These are phyloP conservation scores for Lepidochitona cinerea DNA, from an alignment of 2,888 invertebrate genomes.

Conservation along the genomic window DNA sequence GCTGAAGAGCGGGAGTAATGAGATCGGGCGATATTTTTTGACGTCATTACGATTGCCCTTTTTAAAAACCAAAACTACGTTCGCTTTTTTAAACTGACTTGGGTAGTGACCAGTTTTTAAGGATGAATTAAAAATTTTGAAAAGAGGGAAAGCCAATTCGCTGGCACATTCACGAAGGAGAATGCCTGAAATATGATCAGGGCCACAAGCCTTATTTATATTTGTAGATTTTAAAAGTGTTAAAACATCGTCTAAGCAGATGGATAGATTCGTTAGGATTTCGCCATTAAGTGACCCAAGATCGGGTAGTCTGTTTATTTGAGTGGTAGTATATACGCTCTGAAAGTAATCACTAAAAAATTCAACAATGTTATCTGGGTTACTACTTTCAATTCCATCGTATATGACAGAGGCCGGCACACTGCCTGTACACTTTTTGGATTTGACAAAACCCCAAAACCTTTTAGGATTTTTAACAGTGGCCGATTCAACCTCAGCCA, in stretches of 20 bases:
- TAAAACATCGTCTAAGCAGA: background rate
- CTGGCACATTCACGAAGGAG: background rate
- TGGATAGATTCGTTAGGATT: background rate
- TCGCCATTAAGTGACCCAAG: no score
- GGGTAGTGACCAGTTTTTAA: background rate
- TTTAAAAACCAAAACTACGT: background rate
- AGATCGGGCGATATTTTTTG: background rate
- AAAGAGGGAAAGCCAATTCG: background rate
- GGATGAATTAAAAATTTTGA: background rate
- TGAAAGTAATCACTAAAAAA: no score
- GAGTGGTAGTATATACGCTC: no score
- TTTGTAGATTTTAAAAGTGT: background rate
- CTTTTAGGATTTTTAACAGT: background rate
- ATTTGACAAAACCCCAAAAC: background rate
- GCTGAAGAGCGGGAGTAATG: background rate
- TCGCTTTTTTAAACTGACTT: background rate
- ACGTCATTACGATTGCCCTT: background rate
- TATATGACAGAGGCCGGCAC: background rate
- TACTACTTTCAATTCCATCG: no score
- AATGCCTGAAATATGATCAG: background rate
- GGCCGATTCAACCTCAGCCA: background rate
- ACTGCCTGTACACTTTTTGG: background rate
- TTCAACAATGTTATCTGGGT: no score
- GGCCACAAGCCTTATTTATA: background rate
- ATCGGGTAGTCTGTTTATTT: no score